Base-by-base conservation (phyloP, 2,113 vertebrate genomes). In the Hippopotamus amphibius region DNA sequence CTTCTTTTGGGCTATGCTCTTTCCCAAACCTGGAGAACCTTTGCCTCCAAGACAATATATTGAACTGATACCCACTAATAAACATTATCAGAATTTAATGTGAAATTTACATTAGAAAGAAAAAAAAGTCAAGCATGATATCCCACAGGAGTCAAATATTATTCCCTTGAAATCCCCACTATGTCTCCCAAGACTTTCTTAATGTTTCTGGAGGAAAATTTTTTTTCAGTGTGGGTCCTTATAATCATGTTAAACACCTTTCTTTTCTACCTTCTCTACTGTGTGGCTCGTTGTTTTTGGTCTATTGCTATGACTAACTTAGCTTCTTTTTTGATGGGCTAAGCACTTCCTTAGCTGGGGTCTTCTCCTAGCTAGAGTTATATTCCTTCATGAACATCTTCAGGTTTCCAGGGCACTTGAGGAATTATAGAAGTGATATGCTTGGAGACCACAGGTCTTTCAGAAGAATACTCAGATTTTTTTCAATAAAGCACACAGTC, bases 41-140 rank as follows among this genome's bases (percentile, higher is more conserved):
- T 81, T 74, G 37, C 19, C 12, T 81, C 37, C 16, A 88, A 88
- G 22, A 82, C 30, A 57, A 33, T 68, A 28, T 87, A 33, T 65
- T 93, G 30, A 37, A 50, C 17, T 57, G 30, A 84, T 65, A 74
- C 0, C 16, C 48, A 82, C 28, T 66, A 66, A 71, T 22, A 86
- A 89, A 9, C 41, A 82, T 10, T 10, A 69, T 16, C 0, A 86
- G 53, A 71, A 90, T 76, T 55, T 55, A 90, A 76, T 2, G 11
- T 85, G 63, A 69, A 50, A 76, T 69, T n/a, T 88, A 76, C 37
- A 63, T 3, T 3, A 50, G n/a, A 55, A 61, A 95, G 26, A 66
- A 82, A 93, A 83, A 79, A n/a, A 50, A 81, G 24, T 83, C 37
- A 86, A 77, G 11, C 19, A 69, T 82, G 59, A 95, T 50, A 79